Base-by-base conservation (phyloP, 1,140 invertebrate genomes). In the Drosophila repleta region DNA sequence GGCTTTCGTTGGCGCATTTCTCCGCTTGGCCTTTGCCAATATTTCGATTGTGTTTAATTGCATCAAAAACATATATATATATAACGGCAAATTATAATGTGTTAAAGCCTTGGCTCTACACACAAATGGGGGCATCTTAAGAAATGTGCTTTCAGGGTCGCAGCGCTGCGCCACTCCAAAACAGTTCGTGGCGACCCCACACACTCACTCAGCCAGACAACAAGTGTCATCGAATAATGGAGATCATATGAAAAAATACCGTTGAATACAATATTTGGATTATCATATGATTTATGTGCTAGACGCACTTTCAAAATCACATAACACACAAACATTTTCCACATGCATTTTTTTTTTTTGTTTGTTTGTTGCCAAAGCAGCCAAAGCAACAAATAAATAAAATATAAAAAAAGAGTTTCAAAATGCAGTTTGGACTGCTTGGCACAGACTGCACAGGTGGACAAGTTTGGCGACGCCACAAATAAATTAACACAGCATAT, bases 271-370 rank as follows among this genome's bases (percentile, higher is more conserved):
- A 76, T 70, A 73, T 82, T 67, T 73, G 79, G 79, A 82, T 84
- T 84, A 84, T 79, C 73, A 32, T 80, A 52, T 84, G 80, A 84
- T 84, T 84, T 84, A 84, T 84, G 65, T 74, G 67, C 32, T 29
- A 56, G 64, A 74, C 57, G 71, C 79, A 82, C 79, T 83, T 79
- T 83, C 71, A 83, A 83, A 83, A 72, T 53, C 70, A 74, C 63
- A 72, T 76, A 76, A 66, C 43, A 66, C 43, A 46, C n/a, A 39
- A 15, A 55, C 37, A 58, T 72, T 66, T 72, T 46, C 53, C 63
- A 41, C 41, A 52, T 52, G 43, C 35, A 66, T 72, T 61, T 72
- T 20, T 66, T 13, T 21, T 57, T 49, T 21, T n/a, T 32, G 49
- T n/a, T n/a, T 39, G 13, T 20, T 48, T 39, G 15, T 61, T 56